Conservation (phyloP, 2,888 invertebrate species). For the Erebia ligea region DNA sequence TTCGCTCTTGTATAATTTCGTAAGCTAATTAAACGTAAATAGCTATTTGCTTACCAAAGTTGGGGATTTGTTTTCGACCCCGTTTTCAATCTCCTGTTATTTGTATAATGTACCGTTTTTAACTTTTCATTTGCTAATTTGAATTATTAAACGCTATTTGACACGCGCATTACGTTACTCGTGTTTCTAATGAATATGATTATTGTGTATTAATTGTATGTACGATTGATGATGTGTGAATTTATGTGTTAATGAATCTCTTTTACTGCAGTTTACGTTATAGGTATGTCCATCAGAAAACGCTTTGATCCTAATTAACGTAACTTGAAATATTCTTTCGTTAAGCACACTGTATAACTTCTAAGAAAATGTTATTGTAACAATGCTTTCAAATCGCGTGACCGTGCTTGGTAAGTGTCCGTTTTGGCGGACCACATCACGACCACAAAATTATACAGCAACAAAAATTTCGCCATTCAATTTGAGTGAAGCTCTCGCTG, state of each 20-base stretch:
- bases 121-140: conserved; percentile 3
- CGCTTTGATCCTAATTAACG: conserved; percentile 30
- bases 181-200: neutral
- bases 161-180: neutral
- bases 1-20: neutral
- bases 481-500: too few relatives aligned
- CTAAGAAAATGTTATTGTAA: conserved; percentile 48
- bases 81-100: neutral
- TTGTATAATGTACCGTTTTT: neutral
- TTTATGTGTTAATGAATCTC: neutral
- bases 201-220: neutral
- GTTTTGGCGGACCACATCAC: neutral
- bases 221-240: too few relatives aligned
- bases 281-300: neutral
- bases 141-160: neutral
- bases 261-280: neutral
- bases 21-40: neutral
- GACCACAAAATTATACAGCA: too few relatives aligned
- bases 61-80: neutral
- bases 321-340: conserved; percentile 40
- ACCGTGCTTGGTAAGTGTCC: conserved; percentile 52
- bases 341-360: conserved; percentile 46
- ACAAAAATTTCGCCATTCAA: too few relatives aligned
- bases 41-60: neutral
- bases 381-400: conserved; percentile 58